Conservation (phyloP, 1,140 invertebrate species). For the Nebria ingens region DNA sequence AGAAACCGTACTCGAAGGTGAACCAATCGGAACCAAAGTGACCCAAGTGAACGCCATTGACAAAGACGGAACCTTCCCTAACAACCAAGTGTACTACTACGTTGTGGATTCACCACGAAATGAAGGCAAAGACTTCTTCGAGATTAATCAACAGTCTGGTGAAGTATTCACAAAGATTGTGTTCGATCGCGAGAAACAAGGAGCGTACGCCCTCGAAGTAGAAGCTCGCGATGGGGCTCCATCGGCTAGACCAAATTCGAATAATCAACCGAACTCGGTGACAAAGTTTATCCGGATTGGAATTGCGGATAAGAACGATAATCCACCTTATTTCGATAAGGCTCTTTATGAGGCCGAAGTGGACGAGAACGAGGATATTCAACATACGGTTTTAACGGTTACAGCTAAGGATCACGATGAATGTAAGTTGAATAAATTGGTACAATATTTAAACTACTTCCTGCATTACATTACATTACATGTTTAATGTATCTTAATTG, state of each 20-base stretch:
- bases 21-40: constrained; percentile 88
- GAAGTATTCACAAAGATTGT: constrained; percentile 89
- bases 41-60: constrained; percentile 94
- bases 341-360: constrained; percentile 92
- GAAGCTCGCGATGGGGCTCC: constrained; percentile 87
- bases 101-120: constrained; percentile 82
- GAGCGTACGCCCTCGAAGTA: constrained; percentile 87
- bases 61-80: constrained; percentile 89
- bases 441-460: too few species aligned
- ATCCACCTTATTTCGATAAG: constrained; percentile 94
- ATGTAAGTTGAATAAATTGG: constrained; percentile 61
- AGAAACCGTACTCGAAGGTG: constrained; percentile 87
- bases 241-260: constrained; percentile 82
- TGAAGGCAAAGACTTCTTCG: constrained; percentile 88
- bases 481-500: too few species aligned
- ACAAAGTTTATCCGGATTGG: constrained; percentile 86
- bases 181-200: constrained; percentile 90
- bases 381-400: constrained; percentile 91
- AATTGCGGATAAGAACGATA: constrained; percentile 95
- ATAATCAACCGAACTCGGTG: constrained; percentile 85
- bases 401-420: constrained; percentile 97
- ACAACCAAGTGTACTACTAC: constrained; percentile 88
- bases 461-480: too few species aligned
- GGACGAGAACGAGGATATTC: constrained; percentile 95
- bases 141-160: constrained; percentile 86